Percentiles rank a stretch among this genome's conserved stretches.
These are phyloP conservation scores for Sinocyclocheilus anophthalmus DNA, from an alignment of 2,113 vertebrate species.

Conservation along the genomic window DNA sequence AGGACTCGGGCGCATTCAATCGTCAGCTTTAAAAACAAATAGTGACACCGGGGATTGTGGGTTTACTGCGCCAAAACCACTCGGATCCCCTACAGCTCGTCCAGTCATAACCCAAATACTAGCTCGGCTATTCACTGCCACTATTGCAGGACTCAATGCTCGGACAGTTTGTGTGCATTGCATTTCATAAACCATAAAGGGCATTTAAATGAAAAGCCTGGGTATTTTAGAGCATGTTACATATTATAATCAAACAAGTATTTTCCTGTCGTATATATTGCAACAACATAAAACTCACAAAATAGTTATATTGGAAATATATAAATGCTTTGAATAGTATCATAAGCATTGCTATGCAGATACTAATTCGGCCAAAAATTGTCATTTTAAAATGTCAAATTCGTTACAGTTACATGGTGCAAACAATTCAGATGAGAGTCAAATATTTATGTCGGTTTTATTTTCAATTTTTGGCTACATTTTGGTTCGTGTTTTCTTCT, in stretches of 20 bases:
- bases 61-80: constrained; percentile 15
- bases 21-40: constrained; percentile 64
- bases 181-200: not conserved
- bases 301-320: not conserved
- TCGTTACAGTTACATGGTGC: not conserved
- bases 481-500: not conserved
- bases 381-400: not conserved
- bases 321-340: not conserved
- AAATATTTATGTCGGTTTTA: not conserved
- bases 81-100: not conserved
- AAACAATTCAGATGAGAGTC: not conserved
- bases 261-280: not conserved
- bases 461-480: not conserved
- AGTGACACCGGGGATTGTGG: constrained; percentile 56
- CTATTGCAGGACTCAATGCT: constrained; percentile 30
- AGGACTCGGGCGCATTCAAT: constrained; percentile 52
- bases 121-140: not conserved
- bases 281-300: not conserved
- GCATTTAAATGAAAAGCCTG: not conserved
- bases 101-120: not conserved
- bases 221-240: not conserved
- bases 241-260: not conserved
- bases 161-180: not conserved
- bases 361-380: not conserved
- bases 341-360: not conserved